Conservation (phyloP, 2,797 vertebrate genomes). For the Galago senegalensis region DNA sequence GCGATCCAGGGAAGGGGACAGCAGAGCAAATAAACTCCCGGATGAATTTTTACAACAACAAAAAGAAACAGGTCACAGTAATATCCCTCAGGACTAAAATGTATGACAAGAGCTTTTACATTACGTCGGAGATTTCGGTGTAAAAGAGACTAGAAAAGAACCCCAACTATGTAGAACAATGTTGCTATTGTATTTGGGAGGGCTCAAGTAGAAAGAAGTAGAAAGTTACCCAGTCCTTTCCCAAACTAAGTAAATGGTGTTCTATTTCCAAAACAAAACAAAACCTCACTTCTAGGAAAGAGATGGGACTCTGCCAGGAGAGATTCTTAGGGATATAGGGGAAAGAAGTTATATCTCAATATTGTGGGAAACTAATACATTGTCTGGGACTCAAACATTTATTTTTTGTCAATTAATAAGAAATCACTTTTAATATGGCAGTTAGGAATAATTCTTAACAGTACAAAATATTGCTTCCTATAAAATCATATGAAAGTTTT, state of each 20-base stretch:
- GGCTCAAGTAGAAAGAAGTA: conserved; percentile 63
- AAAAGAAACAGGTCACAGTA: conserved; percentile 70
- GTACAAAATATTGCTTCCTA: not conserved
- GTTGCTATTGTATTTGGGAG: conserved; percentile 62
- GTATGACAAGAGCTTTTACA: conserved; percentile 54
- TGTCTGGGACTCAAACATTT: not conserved
- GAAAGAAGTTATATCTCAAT: not conserved
- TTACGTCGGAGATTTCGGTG: conserved; percentile 68
- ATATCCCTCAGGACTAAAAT: conserved; percentile 73
- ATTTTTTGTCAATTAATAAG: not conserved
- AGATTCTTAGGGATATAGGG: not conserved
- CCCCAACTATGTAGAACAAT: not conserved
- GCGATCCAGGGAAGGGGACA: not conserved
- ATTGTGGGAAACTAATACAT: not conserved
- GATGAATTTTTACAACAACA: conserved; percentile 67
- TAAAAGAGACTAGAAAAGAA: conserved; percentile 44
- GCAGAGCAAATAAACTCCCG: conserved; percentile 46
- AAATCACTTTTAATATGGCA: conserved; percentile 21
- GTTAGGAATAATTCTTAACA: not conserved
- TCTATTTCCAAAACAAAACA: conserved; percentile 31
- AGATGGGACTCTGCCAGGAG: not conserved
- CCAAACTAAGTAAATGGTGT: not conserved
- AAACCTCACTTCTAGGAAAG: conserved; percentile 25
- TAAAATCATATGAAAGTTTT: not conserved
- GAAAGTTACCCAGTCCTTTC: conserved; percentile 65